Conservation (phyloP, 1,140 invertebrate genomes). For the Lepidurus couesii region DNA sequence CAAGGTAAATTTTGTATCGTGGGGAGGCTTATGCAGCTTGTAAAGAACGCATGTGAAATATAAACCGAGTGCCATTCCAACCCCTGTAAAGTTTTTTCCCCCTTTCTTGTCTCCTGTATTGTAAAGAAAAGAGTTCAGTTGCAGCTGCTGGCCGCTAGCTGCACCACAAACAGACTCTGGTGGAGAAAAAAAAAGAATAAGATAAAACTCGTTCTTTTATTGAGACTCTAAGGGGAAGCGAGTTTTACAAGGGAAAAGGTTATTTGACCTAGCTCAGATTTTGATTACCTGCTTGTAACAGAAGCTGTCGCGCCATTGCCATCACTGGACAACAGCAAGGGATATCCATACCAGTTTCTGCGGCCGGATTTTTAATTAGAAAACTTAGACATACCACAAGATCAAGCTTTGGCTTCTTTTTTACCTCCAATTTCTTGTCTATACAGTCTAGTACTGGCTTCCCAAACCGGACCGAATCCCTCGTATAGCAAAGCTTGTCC, state of each 20-base stretch:
- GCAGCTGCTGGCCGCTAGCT: slow-evolving; percentile 1
- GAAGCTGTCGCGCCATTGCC: slow-evolving; percentile 8
- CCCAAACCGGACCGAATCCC: neutral
- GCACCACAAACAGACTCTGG: neutral
- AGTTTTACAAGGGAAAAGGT: neutral
- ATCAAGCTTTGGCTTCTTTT: neutral
- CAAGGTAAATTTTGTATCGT: neutral
- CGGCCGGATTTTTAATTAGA: slow-evolving; percentile 4
- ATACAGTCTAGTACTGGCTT: neutral
- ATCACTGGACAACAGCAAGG: neutral
- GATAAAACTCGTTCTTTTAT: neutral
- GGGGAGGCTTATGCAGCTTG: neutral
- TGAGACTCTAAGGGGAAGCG: neutral
- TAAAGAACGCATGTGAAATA: neutral
- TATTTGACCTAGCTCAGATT: neutral
- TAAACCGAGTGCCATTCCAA: neutral
- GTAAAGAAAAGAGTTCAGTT: neutral
- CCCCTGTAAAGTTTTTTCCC: neutral
- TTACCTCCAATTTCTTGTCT: neutral
- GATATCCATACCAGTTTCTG: slow-evolving; percentile 7
- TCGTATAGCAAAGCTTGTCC: neutral
- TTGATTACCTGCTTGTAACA: slow-evolving; percentile 16
- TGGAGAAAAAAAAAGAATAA: neutral
- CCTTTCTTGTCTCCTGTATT: neutral
- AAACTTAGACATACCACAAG: neutral